Percentiles rank a stretch among this genome's conserved stretches.
These are phyloP conservation scores for Gallinago undulata DNA, from an alignment of 2,113 vertebrate species.

Conservation along the genomic window DNA sequence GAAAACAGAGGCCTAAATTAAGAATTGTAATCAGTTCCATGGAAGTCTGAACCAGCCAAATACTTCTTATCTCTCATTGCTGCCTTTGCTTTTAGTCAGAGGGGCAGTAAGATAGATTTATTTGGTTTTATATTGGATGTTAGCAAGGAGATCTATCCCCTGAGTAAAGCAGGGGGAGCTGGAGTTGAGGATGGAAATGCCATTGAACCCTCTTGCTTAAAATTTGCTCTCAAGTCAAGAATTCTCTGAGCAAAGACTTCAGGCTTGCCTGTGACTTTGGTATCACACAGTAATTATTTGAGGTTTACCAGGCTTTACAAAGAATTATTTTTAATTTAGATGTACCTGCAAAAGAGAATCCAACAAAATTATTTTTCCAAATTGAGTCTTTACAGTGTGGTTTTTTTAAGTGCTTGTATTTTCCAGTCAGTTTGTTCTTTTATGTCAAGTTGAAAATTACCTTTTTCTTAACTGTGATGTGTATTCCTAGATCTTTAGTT, in stretches of 20 bases:
- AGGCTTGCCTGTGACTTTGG: not conserved
- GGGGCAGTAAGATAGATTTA: not conserved
- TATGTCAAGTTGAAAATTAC: slow-evolving; percentile 10
- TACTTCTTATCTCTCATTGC: not conserved
- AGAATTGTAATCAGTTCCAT: not conserved
- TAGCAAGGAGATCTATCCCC: not conserved
- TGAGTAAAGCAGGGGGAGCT: not conserved
- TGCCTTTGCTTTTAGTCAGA: not conserved
- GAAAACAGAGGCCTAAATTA: not conserved
- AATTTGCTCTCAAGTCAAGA: not conserved
- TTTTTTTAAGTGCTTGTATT: not conserved
- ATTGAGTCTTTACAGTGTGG: not conserved
- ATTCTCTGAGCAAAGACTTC: not conserved
- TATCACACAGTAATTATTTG: not conserved
- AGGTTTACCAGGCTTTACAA: not conserved
- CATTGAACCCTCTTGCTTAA: not conserved
- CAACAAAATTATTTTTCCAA: slow-evolving; percentile 1
- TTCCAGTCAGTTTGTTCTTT: slow-evolving; percentile 69
- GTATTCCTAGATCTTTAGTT: not conserved
- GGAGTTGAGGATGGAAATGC: not conserved
- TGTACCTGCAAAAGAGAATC: not conserved
- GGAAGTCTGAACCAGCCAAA: not conserved
- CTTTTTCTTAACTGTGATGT: not conserved
- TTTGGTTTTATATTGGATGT: not conserved
- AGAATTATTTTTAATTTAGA: not conserved